A percentile compares a stretch with the other conserved stretches of the same genome.
Conservation (phyloP, 1,140 invertebrate genomes). For the Drosophila pallidifrons region DNA sequence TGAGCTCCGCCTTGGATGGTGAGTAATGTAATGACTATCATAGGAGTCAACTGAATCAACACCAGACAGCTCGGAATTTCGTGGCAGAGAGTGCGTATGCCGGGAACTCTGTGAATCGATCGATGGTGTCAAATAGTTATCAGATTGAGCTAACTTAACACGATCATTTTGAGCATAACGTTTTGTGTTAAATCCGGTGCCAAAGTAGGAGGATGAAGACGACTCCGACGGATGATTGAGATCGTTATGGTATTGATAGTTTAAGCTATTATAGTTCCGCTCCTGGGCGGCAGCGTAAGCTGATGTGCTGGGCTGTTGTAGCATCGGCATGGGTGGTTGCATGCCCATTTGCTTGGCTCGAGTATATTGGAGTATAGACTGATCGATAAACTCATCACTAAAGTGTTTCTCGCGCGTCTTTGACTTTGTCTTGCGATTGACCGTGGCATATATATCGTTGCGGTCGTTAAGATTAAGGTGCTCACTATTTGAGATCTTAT, state of each 20-base stretch:
- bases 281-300: slow-evolving; percentile 74
- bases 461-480: slow-evolving; percentile 80
- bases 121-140: slow-evolving; percentile 80
- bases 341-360: slow-evolving; percentile 78
- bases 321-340: slow-evolving; percentile 33
- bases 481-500: slow-evolving; percentile 80
- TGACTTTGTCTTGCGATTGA: slow-evolving; percentile 83
- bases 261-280: slow-evolving; percentile 64
- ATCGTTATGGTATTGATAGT: slow-evolving; percentile 83
- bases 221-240: slow-evolving; percentile 82
- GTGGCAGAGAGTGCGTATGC: slow-evolving; percentile 79
- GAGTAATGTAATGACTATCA: slow-evolving; percentile 83
- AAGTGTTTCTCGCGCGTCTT: slow-evolving; percentile 83
- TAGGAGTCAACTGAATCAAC: slow-evolving; percentile 84
- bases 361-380: slow-evolving; percentile 78
- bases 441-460: slow-evolving; percentile 83
- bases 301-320: slow-evolving; percentile 69
- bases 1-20: slow-evolving; percentile 82
- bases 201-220: slow-evolving; percentile 81
- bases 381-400: slow-evolving; percentile 84
- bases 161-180: slow-evolving; percentile 62
- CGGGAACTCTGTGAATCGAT: slow-evolving; percentile 79
- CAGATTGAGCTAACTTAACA: slow-evolving; percentile 72
- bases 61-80: slow-evolving; percentile 81
- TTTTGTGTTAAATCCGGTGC: slow-evolving; percentile 78